Conservation (phyloP, 1,140 invertebrate species). For the Aphelenchoides fujianensis region DNA sequence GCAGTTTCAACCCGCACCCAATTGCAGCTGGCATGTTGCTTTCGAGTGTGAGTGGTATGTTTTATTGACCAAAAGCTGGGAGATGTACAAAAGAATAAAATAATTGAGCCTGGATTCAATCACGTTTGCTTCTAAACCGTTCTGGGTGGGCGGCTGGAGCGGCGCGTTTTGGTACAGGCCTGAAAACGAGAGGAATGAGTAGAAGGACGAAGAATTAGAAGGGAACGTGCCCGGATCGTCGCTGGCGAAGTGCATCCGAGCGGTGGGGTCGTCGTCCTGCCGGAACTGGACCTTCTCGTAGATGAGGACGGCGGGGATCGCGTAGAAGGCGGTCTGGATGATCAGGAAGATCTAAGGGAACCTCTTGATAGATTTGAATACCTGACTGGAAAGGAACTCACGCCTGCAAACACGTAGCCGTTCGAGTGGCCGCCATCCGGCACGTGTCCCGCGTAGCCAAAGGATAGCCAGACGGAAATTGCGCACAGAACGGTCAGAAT, state of each 20-base stretch:
- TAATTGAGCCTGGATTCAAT: too few species aligned
- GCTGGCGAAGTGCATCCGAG: not conserved
- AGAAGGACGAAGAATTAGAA: too few species aligned
- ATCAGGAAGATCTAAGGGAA: constrained; percentile 40
- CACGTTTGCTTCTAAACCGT: too few species aligned
- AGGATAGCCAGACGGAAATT: constrained; percentile 43
- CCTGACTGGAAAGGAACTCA: constrained; percentile 25
- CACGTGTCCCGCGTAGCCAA: constrained; percentile 40
- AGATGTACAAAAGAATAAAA: too few species aligned
- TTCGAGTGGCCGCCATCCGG: constrained; percentile 32
- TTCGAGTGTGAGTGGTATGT: too few species aligned
- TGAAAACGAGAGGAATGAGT: too few species aligned
- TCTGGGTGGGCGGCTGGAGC: too few species aligned
- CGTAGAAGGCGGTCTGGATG: constrained; percentile 39
- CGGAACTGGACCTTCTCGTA: constrained; percentile 27
- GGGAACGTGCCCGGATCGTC: too few species aligned
- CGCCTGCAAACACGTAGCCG: constrained; percentile 43
- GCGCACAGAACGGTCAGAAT: constrained; percentile 40
- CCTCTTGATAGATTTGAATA: constrained; percentile 16
- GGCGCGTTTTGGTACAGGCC: too few species aligned
- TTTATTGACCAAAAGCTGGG: too few species aligned
- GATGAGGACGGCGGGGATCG: constrained; percentile 32
- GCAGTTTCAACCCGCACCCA: too few species aligned
- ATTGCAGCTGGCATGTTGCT: too few species aligned
- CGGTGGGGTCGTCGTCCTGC: not conserved